Evolutionary conservation across 2,113 vertebrate genomes (phyloP).

Genomic region (Herpetotheres cachinnans): DNA sequence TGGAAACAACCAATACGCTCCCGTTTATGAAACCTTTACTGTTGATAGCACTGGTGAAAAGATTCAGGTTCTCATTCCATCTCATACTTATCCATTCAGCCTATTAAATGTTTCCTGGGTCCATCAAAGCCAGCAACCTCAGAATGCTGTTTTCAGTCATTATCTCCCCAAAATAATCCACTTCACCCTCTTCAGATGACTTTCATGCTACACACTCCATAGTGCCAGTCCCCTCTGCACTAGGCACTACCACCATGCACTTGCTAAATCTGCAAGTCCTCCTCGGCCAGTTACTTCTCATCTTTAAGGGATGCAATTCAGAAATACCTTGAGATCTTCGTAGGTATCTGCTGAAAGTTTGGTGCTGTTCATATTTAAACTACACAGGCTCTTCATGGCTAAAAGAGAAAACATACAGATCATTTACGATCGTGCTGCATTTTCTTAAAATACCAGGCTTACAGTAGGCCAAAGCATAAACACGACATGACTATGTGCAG

Average conservation of each 20-base stretch:
- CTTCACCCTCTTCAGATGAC: neutral
- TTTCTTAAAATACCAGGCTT: neutral
- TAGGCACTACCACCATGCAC: neutral
- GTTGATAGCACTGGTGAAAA: neutral
- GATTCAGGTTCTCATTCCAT: neutral
- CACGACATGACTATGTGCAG: neutral
- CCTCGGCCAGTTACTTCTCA: neutral
- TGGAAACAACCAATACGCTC: neutral
- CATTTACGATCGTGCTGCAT: neutral
- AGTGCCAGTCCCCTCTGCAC: neutral
- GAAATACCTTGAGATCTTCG: conserved; percentile 94
- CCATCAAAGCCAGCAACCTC: neutral
- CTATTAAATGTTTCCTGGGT: neutral
- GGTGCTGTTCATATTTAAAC: conserved; percentile 99
- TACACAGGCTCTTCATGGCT: conserved; percentile 99
- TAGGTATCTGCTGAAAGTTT: conserved; percentile 99
- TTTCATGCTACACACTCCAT: neutral
- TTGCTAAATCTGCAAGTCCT: neutral
- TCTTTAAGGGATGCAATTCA: neutral
- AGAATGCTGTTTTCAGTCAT: neutral
- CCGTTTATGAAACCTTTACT: neutral
- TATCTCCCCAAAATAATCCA: neutral
- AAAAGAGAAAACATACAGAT: conserved; percentile 26
- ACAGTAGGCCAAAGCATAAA: conserved; percentile 10
- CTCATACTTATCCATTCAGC: neutral